phyloP scores from a whole-genome alignment of 2,113 vertebrate species.

The Balaeniceps rex region DNA sequence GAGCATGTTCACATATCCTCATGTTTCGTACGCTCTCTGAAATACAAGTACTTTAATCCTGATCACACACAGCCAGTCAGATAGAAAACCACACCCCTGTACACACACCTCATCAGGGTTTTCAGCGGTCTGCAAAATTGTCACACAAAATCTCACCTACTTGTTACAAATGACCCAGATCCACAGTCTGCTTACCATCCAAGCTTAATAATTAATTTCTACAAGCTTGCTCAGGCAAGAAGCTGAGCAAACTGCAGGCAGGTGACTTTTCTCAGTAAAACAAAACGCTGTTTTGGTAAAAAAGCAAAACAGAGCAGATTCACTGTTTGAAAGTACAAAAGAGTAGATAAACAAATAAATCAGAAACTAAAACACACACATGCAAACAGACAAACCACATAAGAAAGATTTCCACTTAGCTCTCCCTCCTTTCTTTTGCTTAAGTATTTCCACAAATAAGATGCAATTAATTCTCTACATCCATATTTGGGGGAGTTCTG shows the following conservation, averaged over 20 bases:
- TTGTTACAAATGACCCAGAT: constrained; percentile 16
- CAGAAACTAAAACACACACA: not conserved
- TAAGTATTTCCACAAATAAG: not conserved
- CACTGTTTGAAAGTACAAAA: not conserved
- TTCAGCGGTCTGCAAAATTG: not conserved
- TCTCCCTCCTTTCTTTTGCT: not conserved
- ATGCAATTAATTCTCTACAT: not conserved
- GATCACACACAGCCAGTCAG: not conserved
- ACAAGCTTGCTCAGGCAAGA: not conserved
- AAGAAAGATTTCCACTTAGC: not conserved
- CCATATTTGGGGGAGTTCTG: not conserved
- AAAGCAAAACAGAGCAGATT: not conserved
- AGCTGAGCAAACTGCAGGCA: not conserved
- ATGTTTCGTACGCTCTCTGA: not conserved
- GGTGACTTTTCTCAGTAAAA: not conserved
- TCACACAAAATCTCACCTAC: not conserved
- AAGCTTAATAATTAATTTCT: not conserved
- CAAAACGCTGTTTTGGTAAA: not conserved
- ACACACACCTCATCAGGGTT: not conserved
- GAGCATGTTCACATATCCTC: not conserved
- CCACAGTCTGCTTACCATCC: not conserved
- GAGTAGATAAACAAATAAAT: not conserved
- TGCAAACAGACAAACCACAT: not conserved
- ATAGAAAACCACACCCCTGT: not conserved
- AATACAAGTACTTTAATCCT: not conserved